Evolutionary conservation across 2,888 invertebrate species (phyloP), one percentile per base, ranked within the genome.

Genomic region (Drosophila subquinaria): DNA sequence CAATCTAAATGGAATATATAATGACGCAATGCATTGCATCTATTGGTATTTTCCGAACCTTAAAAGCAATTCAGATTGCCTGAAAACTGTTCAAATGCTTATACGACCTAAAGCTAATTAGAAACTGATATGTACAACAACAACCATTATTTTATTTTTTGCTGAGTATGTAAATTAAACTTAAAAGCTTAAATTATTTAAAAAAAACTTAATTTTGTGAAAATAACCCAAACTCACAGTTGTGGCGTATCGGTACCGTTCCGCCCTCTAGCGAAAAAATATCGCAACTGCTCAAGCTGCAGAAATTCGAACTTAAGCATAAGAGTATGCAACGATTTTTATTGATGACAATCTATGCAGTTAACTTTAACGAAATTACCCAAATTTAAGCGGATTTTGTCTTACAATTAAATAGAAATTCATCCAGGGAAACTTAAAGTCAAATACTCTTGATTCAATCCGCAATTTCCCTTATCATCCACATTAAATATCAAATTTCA

Each of bases 401-500:
- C 0, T 27, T 27, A 27, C 23, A 27, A 27, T 5, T 27, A 27
- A 27, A 27, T 27, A 5, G 0, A 27, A 5, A 27, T 27, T 23
- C 2, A 23, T 23, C 4, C 23, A 5, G 23, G 23, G 23, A 4
- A 27, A 5, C 5, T 27, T 4, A 27, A 27, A 27, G 27, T 27
- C 27, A 6, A 27, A 27, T 45, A 8, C 1, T 3, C 6, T 38
- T 2, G 13, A 40, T 40, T 3, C 10, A 1, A 17, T 30, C 6
- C 6, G 23, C 8, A 17, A 36, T n/a, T 33, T 45, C 11, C 4
- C 9, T 45, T 45, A 35, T 57, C 8, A 43, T 50, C 43, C 56
- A 70, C 48, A 76, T 88, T 85, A 69, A 77, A 75, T 66, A 72
- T 68, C 67, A 62, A 73, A 77, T 77, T 82, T 70, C 65, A 70